Evolutionary conservation across 2,888 invertebrate species (phyloP).

Genomic region (Rhagonycha fulva): DNA sequence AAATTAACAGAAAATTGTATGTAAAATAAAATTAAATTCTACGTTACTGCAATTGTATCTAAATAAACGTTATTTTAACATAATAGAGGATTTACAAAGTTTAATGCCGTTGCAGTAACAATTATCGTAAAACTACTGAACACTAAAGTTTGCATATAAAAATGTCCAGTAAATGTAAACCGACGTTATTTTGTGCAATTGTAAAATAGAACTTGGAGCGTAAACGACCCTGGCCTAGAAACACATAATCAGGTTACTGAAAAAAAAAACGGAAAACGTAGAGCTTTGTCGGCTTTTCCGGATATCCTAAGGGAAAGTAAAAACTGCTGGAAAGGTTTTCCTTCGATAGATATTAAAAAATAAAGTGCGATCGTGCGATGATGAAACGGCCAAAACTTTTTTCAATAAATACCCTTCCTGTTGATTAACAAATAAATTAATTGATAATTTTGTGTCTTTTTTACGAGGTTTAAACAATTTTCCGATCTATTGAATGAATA

Average conservation of each 20-base stretch:
- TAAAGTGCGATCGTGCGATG: constrained; percentile 15
- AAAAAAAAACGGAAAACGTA: constrained; percentile 12
- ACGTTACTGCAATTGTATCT: too few species aligned
- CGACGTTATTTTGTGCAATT: background rate
- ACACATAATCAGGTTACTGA: constrained; percentile 4
- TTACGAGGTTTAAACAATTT: background rate
- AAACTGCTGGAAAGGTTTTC: constrained; percentile 12
- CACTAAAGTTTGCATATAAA: constrained; percentile 4
- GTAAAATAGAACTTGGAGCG: background rate
- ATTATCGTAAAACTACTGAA: constrained; percentile 5
- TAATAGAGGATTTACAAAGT: background rate
- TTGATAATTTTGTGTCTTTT: background rate
- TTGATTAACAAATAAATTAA: background rate
- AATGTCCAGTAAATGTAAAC: background rate
- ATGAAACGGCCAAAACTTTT: background rate
- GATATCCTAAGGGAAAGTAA: constrained; percentile 10
- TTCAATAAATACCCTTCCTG: background rate
- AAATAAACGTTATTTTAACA: too few species aligned
- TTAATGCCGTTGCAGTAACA: background rate
- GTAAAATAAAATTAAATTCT: too few species aligned
- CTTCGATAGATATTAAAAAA: constrained; percentile 15
- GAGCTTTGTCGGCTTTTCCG: constrained; percentile 16
- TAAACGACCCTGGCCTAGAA: constrained; percentile 11
- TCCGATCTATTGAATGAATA: background rate
- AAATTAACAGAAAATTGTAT: too few species aligned